phyloP scores from a whole-genome alignment of 2,888 invertebrate genomes.

The Lacanobia wlatinum region DNA sequence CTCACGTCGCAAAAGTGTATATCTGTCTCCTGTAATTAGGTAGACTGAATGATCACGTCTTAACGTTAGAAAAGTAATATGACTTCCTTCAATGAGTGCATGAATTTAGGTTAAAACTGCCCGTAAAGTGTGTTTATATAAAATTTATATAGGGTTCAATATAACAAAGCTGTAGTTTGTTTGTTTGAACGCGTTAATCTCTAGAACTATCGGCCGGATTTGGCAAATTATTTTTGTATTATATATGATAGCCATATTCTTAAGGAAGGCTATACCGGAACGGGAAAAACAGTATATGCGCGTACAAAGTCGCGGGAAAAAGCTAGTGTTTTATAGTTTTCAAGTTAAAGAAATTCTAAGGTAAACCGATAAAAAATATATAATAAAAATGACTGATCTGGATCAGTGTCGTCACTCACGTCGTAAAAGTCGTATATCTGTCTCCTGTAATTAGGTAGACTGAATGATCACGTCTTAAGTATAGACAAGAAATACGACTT shows the following conservation, averaged over 20 bases:
- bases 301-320: too few relatives aligned
- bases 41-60: not conserved
- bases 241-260: too few relatives aligned
- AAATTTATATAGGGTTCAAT: slow-evolving; percentile 43
- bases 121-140: slow-evolving; percentile 30
- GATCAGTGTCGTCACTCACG: not conserved
- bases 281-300: too few relatives aligned
- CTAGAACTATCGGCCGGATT: too few relatives aligned
- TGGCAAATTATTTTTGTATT: too few relatives aligned
- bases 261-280: too few relatives aligned
- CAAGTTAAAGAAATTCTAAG: too few relatives aligned
- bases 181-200: too few relatives aligned
- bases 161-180: too few relatives aligned
- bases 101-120: slow-evolving; percentile 35
- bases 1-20: not conserved
- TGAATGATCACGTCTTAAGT: not conserved
- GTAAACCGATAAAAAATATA: too few relatives aligned
- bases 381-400: not conserved
- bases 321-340: too few relatives aligned
- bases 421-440: not conserved
- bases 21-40: not conserved
- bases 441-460: not conserved
- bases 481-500: slow-evolving; percentile 39
- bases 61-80: slow-evolving; percentile 30
- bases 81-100: slow-evolving; percentile 27